A percentile compares a stretch with the other conserved stretches of the same genome.
These are phyloP conservation scores for Drosophila suzukii DNA, from an alignment of 1,140 invertebrate genomes.

Conservation along the genomic window DNA sequence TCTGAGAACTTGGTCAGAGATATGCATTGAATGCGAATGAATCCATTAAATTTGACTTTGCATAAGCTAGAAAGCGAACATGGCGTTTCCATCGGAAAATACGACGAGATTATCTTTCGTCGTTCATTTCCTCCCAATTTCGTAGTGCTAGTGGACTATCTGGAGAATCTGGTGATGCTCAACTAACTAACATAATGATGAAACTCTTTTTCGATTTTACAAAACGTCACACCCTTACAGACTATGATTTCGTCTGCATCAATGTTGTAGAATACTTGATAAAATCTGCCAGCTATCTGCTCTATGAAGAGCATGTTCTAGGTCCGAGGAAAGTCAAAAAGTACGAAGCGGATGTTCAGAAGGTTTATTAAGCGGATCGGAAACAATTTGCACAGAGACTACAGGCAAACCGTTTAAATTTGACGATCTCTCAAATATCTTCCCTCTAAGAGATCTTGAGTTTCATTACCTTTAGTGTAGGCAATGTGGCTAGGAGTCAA, in stretches of 20 bases:
- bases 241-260: neutral
- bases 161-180: neutral
- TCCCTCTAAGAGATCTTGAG: neutral
- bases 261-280: neutral
- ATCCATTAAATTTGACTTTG: neutral
- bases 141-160: constrained; percentile 4
- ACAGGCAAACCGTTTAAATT: neutral
- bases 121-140: neutral
- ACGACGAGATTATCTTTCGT: constrained; percentile 1
- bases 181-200: constrained; percentile 6
- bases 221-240: neutral
- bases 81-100: constrained; percentile 1
- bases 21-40: neutral
- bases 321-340: neutral
- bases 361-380: neutral
- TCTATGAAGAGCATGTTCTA: constrained; percentile 1
- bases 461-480: constrained; percentile 1
- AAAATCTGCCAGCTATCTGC: constrained; percentile 4
- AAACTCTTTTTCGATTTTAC: neutral
- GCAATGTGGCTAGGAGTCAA: neutral
- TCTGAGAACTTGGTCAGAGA: neutral
- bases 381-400: constrained; percentile 1
- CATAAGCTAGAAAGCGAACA: neutral
- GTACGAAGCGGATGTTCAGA: neutral
- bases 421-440: neutral